Evolutionary conservation across 2,797 vertebrate genomes (phyloP).

Genomic region (Falco biarmicus): DNA sequence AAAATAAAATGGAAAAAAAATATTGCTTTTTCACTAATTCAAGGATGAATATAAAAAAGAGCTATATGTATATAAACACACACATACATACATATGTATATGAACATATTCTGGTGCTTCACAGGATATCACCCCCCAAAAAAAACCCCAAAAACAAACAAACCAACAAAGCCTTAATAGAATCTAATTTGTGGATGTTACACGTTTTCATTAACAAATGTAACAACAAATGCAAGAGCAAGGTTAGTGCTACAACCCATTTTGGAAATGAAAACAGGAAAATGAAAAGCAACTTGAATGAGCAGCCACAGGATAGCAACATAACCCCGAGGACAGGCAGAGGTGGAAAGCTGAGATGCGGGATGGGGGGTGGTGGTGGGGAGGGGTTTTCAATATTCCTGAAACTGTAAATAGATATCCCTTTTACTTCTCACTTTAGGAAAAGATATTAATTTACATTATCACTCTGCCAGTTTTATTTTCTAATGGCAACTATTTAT

Average conservation of each 20-base stretch:
- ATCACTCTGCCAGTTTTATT: not conserved
- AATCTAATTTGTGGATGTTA: not conserved
- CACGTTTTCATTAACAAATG: not conserved
- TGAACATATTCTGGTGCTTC: not conserved
- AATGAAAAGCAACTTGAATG: not conserved
- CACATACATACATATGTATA: not conserved
- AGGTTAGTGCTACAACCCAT: not conserved
- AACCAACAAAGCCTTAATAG: not conserved
- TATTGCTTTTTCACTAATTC: not conserved
- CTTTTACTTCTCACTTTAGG: not conserved
- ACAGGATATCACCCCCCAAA: too few species aligned
- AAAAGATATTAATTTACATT: not conserved
- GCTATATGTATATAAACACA: not conserved
- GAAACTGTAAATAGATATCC: not conserved
- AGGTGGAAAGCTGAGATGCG: not conserved
- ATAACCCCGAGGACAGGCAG: not conserved
- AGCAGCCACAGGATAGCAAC: not conserved
- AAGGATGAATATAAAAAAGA: not conserved
- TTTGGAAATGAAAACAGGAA: not conserved
- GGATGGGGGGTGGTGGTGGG: too few species aligned
- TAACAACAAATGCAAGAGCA: not conserved
- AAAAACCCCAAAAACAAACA: too few species aligned
- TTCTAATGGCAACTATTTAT: not conserved
- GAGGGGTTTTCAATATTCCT: not conserved
- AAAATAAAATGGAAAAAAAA: not conserved